phyloP scores from a whole-genome alignment of 2,113 vertebrate genomes.

The Lethenteron reissneri region DNA sequence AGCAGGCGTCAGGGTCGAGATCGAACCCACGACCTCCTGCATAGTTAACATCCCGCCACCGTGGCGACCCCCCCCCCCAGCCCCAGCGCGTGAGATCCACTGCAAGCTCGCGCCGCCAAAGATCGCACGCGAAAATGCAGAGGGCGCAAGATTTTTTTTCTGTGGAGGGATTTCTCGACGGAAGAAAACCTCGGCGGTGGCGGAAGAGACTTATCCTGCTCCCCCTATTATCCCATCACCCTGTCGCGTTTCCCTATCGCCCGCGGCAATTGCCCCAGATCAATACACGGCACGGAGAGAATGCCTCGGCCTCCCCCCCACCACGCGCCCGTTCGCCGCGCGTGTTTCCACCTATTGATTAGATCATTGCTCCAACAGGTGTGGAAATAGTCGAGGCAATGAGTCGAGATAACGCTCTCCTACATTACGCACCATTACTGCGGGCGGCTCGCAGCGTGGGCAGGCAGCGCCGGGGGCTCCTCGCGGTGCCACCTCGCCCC shows the following conservation, averaged over 20 bases:
- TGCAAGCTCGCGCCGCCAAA: too few species aligned
- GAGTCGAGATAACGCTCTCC: slow-evolving; percentile 4
- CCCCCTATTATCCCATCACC: slow-evolving; percentile 6
- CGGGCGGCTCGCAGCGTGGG: too few species aligned
- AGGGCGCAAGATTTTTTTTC: too few species aligned
- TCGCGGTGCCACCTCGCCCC: too few species aligned
- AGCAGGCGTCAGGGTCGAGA: too few species aligned
- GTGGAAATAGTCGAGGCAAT: slow-evolving; percentile 3
- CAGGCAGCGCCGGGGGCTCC: too few species aligned
- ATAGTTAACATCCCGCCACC: too few species aligned
- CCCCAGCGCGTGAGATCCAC: too few species aligned
- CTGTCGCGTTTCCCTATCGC: slow-evolving; percentile 5
- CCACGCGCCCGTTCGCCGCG: neutral
- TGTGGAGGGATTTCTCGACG: too few species aligned
- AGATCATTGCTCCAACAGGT: slow-evolving; percentile 3
- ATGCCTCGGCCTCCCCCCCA: neutral
- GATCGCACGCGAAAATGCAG: too few species aligned
- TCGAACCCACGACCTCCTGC: too few species aligned
- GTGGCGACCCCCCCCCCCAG: too few species aligned
- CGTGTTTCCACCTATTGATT: slow-evolving; percentile 2
- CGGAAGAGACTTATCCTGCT: neutral
- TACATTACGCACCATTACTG: neutral
- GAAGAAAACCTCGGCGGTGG: neutral
- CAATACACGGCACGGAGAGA: slow-evolving; percentile 1
- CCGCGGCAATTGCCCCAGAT: slow-evolving; percentile 1